Evolutionary conservation across 2,113 vertebrate genomes (phyloP).

Genomic region (Miniopterus natalensis): DNA sequence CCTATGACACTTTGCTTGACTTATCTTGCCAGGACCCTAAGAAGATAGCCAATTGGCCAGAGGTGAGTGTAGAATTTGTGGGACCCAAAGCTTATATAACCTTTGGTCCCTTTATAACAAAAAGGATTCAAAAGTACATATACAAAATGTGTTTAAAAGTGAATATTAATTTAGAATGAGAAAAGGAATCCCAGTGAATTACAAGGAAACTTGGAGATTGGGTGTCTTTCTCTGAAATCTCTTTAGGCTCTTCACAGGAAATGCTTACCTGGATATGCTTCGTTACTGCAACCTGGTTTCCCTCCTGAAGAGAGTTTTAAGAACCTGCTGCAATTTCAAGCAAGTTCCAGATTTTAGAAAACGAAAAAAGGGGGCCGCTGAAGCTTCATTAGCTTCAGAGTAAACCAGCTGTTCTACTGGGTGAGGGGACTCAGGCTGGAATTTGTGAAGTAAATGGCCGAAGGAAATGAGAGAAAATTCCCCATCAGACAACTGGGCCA

Average conservation of each 20-base stretch:
- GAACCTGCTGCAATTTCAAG: not conserved
- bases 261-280: not conserved
- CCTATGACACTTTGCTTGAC: not conserved
- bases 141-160: not conserved
- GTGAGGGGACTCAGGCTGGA: not conserved
- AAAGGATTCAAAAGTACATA: not conserved
- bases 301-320: not conserved
- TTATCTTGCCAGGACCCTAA: not conserved
- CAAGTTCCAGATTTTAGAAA: not conserved
- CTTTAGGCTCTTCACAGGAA: not conserved
- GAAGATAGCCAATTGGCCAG: not conserved
- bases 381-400: not conserved
- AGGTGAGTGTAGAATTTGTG: not conserved
- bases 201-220: not conserved
- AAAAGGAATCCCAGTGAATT: not conserved
- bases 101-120: not conserved
- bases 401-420: not conserved
- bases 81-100: not conserved
- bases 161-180: not conserved
- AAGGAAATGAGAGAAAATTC: not conserved
- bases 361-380: not conserved
- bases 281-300: not conserved
- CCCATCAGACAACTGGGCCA: not conserved
- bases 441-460: no score
- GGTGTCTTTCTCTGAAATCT: not conserved